Conservation (phyloP, 2,888 invertebrate genomes). For the Eueremaeus valkanovi region DNA sequence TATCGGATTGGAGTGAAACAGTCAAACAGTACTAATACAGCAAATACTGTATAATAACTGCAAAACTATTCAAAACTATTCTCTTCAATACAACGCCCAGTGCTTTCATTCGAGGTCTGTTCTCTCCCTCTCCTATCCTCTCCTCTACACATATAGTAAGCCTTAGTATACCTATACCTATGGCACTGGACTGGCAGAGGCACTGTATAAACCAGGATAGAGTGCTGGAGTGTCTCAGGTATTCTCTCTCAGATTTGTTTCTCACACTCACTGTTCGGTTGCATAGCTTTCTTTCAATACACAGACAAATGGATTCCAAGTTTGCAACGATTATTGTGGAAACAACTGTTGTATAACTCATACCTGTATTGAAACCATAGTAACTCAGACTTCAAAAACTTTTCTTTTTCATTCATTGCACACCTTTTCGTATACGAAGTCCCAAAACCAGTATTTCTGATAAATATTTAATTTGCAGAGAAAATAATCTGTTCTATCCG, state of each 20-base stretch:
- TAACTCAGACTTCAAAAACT: background rate
- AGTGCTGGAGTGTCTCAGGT: too few relatives aligned
- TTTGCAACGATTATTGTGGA: background rate
- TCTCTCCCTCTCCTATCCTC: background rate
- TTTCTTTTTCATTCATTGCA: background rate
- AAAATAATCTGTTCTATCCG: too few relatives aligned
- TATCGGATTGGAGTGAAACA: background rate
- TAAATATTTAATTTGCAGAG: too few relatives aligned
- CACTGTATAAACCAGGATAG: too few relatives aligned
- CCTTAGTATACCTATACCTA: background rate
- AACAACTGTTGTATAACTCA: constrained; percentile 19
- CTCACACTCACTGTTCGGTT: background rate
- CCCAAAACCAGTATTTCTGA: background rate
- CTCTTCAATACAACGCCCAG: constrained; percentile 13
- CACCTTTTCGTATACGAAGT: background rate
- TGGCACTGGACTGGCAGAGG: background rate
- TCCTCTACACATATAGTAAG: background rate
- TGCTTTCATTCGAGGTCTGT: background rate
- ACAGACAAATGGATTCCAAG: constrained; percentile 14
- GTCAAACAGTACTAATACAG: too few relatives aligned
- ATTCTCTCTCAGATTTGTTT: too few relatives aligned
- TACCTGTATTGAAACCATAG: constrained; percentile 6
- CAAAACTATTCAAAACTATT: background rate
- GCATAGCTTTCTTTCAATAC: constrained; percentile 5
- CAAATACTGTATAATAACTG: too few relatives aligned